Evolutionary conservation across 1,140 invertebrate genomes (phyloP).

Genomic region (Pogonognathellus flavescens): DNA sequence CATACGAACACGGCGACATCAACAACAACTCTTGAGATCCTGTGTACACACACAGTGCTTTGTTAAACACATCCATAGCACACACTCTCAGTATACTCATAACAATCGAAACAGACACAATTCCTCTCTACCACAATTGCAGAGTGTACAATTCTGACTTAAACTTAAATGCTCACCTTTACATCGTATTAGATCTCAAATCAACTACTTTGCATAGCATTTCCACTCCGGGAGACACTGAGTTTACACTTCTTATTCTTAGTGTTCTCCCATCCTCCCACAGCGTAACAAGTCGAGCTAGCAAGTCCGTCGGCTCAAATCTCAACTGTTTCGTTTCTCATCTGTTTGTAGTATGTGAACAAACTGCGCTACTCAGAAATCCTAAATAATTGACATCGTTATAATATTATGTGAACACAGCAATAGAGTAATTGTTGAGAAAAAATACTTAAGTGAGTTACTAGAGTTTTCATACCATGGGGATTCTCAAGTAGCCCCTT

Average conservation of each 20-base stretch:
- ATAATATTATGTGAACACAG: not conserved
- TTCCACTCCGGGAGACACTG: not conserved
- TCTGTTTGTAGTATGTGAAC: not conserved
- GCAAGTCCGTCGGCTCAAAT: not conserved
- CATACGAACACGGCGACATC: slow-evolving; percentile 32
- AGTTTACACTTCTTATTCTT: slow-evolving; percentile 12
- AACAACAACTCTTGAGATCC: slow-evolving; percentile 23
- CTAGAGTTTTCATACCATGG: not conserved
- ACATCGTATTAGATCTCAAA: slow-evolving; percentile 38
- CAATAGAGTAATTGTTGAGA: not conserved
- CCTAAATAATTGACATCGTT: not conserved
- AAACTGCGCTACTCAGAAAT: not conserved
- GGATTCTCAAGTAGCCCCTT: slow-evolving; percentile 27
- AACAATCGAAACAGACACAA: not conserved
- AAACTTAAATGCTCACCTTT: slow-evolving; percentile 2
- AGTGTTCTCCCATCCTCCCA: slow-evolving; percentile 45
- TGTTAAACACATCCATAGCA: not conserved
- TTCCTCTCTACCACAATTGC: not conserved
- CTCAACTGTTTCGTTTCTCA: slow-evolving; percentile 3
- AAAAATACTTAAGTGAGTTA: not conserved
- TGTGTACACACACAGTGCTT: not conserved
- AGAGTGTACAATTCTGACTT: not conserved
- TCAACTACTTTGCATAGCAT: slow-evolving; percentile 21
- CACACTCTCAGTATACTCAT: not conserved
- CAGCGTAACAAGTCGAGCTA: slow-evolving; percentile 34